phyloP scores from a whole-genome alignment of 2,797 vertebrate genomes.

The Malurus leucopterus region DNA sequence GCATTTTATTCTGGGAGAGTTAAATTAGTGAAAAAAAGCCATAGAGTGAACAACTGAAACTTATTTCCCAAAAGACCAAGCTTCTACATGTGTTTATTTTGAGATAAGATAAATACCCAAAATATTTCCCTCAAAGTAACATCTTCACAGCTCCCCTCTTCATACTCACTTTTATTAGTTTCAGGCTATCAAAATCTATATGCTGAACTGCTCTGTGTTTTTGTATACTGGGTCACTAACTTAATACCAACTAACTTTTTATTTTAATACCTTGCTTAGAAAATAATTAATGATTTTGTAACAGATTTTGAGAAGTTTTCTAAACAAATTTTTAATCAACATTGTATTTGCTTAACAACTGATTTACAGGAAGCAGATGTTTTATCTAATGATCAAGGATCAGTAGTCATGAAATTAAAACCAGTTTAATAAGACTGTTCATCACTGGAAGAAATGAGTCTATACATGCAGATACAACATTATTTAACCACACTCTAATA shows the following conservation, averaged over 20 bases:
- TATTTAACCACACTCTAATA: not conserved
- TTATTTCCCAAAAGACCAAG: not conserved
- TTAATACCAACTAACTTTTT: not conserved
- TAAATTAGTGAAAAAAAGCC: not conserved
- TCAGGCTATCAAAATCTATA: not conserved
- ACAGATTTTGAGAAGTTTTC: not conserved
- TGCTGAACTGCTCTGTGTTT: not conserved
- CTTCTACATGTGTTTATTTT: not conserved
- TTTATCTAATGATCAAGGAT: not conserved
- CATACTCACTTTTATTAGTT: not conserved
- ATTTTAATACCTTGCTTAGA: not conserved
- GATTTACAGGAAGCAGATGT: not conserved
- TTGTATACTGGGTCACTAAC: not conserved
- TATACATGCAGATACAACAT: not conserved
- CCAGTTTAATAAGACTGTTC: not conserved
- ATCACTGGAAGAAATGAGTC: not conserved
- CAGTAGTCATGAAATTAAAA: not conserved
- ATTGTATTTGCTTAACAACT: not conserved
- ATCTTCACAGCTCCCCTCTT: not conserved
- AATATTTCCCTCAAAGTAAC: not conserved
- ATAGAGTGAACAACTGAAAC: accelerated
- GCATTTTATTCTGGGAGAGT: not conserved
- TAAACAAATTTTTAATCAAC: not conserved
- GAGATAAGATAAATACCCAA: not conserved
- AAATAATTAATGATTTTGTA: not conserved